Percentiles rank a stretch among this genome's conserved stretches.
phyloP scores from a whole-genome alignment of 2,113 vertebrate species.

The Engystomops pustulosus region DNA sequence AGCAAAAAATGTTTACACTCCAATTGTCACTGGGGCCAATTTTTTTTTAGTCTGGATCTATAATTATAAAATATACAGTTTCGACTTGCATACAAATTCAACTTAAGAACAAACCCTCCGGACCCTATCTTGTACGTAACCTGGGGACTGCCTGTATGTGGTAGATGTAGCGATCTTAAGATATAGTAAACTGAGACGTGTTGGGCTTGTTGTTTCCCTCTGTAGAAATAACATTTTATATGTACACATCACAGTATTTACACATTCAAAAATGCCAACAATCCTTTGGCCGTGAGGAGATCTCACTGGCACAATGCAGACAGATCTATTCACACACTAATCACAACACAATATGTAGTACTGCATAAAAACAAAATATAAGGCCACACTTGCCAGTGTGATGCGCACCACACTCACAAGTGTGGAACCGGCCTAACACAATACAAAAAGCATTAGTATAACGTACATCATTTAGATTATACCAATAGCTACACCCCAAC shows the following conservation, averaged over 20 bases:
- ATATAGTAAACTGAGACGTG: background rate
- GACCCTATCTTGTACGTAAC: no score
- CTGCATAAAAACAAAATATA: background rate
- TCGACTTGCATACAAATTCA: no score
- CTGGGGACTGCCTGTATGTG: no score
- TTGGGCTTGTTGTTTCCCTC: background rate
- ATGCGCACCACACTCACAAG: no score
- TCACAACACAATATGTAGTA: background rate
- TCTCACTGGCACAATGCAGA: background rate
- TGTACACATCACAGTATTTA: constrained; percentile 37
- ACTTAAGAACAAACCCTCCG: no score
- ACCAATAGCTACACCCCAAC: constrained; percentile 3
- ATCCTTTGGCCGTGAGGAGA: background rate
- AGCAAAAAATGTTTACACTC: no score
- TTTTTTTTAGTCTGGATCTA: no score
- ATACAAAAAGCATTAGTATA: background rate
- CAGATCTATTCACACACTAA: constrained; percentile 17
- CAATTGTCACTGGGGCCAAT: no score
- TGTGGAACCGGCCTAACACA: no score
- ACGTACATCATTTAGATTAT: background rate
- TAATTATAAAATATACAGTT: no score
- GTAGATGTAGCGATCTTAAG: background rate
- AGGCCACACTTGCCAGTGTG: no score
- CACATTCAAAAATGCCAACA: background rate
- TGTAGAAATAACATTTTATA: background rate